phyloP scores from a whole-genome alignment of 2,797 vertebrate genomes.

The Arctocebus calabarensis region DNA sequence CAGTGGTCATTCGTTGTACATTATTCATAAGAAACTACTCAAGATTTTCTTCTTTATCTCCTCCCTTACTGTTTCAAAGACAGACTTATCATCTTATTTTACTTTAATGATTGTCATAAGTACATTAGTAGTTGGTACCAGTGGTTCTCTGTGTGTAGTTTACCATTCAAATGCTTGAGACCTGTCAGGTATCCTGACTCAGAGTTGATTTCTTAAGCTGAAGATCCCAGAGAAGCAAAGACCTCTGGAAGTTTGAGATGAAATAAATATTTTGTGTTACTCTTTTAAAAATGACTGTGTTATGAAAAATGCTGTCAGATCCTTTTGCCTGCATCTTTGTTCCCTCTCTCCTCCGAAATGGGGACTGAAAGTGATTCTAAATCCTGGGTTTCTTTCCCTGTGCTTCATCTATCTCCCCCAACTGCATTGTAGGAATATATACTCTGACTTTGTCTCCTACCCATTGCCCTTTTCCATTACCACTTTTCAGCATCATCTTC shows the following conservation, averaged over 20 bases:
- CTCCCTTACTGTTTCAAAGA: neutral
- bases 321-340: neutral
- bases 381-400: neutral
- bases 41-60: neutral
- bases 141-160: neutral
- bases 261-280: neutral
- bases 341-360: neutral
- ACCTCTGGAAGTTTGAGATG: neutral
- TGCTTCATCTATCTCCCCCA: neutral
- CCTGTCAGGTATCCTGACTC: neutral
- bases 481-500: neutral
- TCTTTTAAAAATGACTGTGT: slow-evolving; percentile 2
- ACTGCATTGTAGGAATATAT: neutral
- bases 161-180: neutral
- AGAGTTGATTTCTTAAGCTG: slow-evolving; percentile 1
- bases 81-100: neutral
- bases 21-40: neutral
- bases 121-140: neutral
- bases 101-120: neutral
- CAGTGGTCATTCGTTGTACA: neutral
- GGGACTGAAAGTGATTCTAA: neutral
- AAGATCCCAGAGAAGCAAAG: neutral
- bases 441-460: neutral
- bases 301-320: neutral
- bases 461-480: neutral